Evolutionary conservation across 2,888 invertebrate genomes (phyloP).

Genomic region (Tuberolachnus salignus): DNA sequence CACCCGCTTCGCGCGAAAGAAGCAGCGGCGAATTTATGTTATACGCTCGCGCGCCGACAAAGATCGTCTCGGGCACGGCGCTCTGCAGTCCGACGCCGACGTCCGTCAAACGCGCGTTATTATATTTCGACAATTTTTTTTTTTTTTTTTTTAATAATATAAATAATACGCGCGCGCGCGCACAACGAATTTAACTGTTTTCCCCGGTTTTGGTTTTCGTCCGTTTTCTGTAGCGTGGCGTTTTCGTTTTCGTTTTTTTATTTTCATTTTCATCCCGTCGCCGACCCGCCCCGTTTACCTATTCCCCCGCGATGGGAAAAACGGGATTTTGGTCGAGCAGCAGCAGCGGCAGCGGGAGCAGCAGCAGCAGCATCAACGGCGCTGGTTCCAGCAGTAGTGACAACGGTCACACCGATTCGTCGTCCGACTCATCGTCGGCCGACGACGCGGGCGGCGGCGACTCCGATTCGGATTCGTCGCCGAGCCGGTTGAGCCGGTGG

Average conservation of each 20-base stretch:
- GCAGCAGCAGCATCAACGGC: not conserved
- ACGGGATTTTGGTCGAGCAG: conserved; percentile 47
- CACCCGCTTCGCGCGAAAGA: not conserved
- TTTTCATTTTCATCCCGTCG: not conserved
- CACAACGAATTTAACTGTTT: no score
- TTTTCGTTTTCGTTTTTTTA: not conserved
- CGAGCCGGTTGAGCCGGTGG: conserved; percentile 50
- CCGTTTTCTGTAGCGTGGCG: not conserved
- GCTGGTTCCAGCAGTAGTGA: not conserved
- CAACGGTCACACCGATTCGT: conserved; percentile 9
- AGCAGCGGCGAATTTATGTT: no score
- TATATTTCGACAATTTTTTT: no score
- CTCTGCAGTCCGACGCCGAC: conserved; percentile 25
- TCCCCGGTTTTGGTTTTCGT: no score
- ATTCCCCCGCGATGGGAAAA: not conserved
- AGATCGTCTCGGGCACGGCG: not conserved
- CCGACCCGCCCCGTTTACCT: no score
- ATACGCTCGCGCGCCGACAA: not conserved
- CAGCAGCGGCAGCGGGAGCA: conserved; percentile 8
- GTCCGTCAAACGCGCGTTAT: conserved; percentile 2
- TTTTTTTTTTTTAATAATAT: no score
- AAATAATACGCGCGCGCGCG: no score
- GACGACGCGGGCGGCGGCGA: conserved; percentile 5
- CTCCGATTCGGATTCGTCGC: conserved; percentile 27
- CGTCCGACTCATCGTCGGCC: conserved; percentile 37